These are phyloP conservation scores for Agonum fuliginosum DNA, from an alignment of 2,888 invertebrate genomes.

Conservation along the genomic window DNA sequence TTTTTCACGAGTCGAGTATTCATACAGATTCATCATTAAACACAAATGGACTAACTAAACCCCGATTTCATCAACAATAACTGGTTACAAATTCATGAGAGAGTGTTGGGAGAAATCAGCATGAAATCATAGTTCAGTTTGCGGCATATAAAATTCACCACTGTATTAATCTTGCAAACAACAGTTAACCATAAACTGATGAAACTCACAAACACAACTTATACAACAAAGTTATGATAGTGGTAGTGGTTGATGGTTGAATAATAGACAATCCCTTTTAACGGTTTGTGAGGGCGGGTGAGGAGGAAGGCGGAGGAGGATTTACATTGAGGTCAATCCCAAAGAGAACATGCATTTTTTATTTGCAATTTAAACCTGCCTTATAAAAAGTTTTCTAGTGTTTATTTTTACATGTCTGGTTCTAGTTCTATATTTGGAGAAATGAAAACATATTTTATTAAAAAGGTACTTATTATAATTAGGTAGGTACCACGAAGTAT, in stretches of 20 bases:
- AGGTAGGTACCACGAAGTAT: no score
- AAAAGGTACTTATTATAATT: no score
- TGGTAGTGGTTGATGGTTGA: constrained; percentile 39
- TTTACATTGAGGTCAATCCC: no score
- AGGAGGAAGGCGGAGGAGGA: background rate
- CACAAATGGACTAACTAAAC: background rate
- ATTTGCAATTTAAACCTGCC: no score
- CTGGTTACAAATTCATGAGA: background rate
- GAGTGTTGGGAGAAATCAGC: background rate
- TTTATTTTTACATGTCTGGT: no score
- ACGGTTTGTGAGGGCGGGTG: constrained; percentile 13
- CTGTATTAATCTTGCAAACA: constrained; percentile 16
- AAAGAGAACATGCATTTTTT: no score
- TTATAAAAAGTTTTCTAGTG: no score
- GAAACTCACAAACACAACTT: constrained; percentile 20
- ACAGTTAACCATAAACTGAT: constrained; percentile 28
- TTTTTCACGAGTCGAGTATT: background rate
- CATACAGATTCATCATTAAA: background rate
- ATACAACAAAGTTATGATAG: constrained; percentile 41
- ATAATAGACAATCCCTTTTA: constrained; percentile 42
- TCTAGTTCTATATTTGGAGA: no score
- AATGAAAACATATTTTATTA: no score
- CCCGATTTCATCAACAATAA: background rate
- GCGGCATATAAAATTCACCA: constrained; percentile 23
- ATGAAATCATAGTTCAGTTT: background rate